These are phyloP conservation scores for Philantomba maxwellii DNA, from an alignment of 2,113 vertebrate genomes.

Conservation along the genomic window DNA sequence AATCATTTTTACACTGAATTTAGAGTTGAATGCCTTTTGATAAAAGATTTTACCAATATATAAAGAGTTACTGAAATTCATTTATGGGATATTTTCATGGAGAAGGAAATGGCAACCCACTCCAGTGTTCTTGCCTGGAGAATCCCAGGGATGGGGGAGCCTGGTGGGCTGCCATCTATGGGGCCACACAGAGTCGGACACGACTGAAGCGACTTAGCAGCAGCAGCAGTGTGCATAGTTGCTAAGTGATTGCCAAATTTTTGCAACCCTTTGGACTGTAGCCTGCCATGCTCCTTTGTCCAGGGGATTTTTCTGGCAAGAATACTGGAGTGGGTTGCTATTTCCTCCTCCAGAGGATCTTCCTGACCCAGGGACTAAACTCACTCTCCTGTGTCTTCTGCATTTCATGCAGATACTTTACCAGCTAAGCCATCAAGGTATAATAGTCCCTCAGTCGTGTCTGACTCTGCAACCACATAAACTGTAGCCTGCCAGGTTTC, in stretches of 20 bases:
- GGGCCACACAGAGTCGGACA: too few species aligned
- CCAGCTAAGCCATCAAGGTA: not conserved
- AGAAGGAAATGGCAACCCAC: too few species aligned
- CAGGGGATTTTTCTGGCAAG: not conserved
- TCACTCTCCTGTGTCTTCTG: not conserved
- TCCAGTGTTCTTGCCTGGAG: too few species aligned
- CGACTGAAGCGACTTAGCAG: too few species aligned
- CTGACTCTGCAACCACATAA: not conserved
- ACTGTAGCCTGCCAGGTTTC: not conserved
- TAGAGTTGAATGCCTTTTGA: slow-evolving; percentile 37
- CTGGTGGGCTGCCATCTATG: too few species aligned
- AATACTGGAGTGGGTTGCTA: not conserved
- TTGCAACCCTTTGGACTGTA: not conserved
- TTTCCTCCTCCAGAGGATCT: not conserved
- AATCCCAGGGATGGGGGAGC: too few species aligned
- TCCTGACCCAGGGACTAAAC: not conserved
- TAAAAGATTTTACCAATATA: not conserved
- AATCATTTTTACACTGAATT: slow-evolving; percentile 46
- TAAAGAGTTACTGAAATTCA: too few species aligned
- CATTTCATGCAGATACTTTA: not conserved
- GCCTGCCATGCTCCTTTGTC: not conserved
- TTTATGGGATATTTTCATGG: too few species aligned
- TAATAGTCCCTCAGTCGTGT: not conserved
- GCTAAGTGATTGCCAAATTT: not conserved
- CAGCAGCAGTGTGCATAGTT: not conserved